Evolutionary conservation across 2,113 vertebrate genomes (phyloP), one percentile per base, ranked within the genome.

Genomic region (Oceanites oceanicus): DNA sequence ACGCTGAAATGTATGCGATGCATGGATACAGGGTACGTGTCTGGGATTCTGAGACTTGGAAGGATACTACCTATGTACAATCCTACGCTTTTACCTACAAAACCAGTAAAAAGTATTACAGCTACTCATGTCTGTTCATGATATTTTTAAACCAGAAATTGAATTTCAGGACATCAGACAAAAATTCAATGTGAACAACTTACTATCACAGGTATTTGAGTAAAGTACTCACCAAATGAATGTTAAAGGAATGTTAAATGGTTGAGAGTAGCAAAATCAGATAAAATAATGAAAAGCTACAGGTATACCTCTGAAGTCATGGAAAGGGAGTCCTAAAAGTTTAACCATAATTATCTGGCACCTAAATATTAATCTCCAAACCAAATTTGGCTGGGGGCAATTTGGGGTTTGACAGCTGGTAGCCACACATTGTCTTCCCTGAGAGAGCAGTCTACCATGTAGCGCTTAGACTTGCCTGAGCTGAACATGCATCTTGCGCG

Each of bases 321-420:
- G 6, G 42, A 67, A 89, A 82, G 27, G 26, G 55, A 70, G 30
- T 19, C 44, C 56, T 74, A 55, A 34, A 50, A 72, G 47, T 86
- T 88, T 82, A 53, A 96, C 77, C 34, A 25, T 74, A 61, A 92
- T 61, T 82, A 52, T 55, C 86, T 87, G 59, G 65, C 55, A 86
- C 84, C 95, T 68, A 88, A 90, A 92, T 86, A 93, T 76, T 62
- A 86, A 90, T 83, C 34, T 71, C 77, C 71, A 68, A 79, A 30
- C 23, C 82, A n/a, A 56, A 74, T 91, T 70, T 94, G 62, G 40
- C 68, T 71, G 67, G 65, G n/a, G 91, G 78, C 58, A 61, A 25
- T 86, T 20, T 72, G 70, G 59, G 67, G 47, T 73, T 82, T 87
- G 96, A 90, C 92, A 96, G 94, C 68, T 44, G 14, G 81, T 92